Conservation (phyloP, 2,113 vertebrate species). For the Antidorcas marsupialis region DNA sequence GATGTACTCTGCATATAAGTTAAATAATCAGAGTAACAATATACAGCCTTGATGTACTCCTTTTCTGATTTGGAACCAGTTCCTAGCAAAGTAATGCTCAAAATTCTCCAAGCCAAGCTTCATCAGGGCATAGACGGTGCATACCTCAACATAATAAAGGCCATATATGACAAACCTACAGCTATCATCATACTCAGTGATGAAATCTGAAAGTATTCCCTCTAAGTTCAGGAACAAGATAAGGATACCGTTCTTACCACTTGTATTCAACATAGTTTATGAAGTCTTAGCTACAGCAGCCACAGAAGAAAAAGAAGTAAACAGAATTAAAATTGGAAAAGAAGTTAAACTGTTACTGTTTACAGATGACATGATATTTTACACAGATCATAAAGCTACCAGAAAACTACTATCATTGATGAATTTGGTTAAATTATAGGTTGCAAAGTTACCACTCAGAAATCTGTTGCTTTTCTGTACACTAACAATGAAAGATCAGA, state of each 20-base stretch:
- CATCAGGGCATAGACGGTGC: background rate
- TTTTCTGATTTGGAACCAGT: background rate
- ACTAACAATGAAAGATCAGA: constrained; percentile 31
- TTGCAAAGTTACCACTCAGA: background rate
- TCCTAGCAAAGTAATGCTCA: background rate
- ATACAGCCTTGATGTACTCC: background rate
- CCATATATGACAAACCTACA: background rate
- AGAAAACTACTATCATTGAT: background rate
- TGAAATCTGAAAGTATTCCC: background rate
- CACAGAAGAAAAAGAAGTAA: background rate
- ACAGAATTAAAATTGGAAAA: background rate
- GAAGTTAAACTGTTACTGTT: background rate
- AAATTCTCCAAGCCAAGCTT: background rate
- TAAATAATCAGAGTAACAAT: background rate
- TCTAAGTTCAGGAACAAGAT: background rate
- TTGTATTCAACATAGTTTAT: background rate
- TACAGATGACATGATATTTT: background rate
- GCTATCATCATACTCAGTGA: background rate
- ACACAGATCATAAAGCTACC: background rate
- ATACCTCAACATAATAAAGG: background rate
- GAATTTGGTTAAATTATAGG: background rate
- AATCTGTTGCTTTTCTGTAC: background rate
- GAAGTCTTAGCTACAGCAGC: background rate
- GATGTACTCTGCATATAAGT: background rate
- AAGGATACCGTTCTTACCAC: background rate